Evolutionary conservation across 2,113 vertebrate species (phyloP), one percentile per base, ranked within the genome.

Genomic region (Aptenodytes patagonicus): DNA sequence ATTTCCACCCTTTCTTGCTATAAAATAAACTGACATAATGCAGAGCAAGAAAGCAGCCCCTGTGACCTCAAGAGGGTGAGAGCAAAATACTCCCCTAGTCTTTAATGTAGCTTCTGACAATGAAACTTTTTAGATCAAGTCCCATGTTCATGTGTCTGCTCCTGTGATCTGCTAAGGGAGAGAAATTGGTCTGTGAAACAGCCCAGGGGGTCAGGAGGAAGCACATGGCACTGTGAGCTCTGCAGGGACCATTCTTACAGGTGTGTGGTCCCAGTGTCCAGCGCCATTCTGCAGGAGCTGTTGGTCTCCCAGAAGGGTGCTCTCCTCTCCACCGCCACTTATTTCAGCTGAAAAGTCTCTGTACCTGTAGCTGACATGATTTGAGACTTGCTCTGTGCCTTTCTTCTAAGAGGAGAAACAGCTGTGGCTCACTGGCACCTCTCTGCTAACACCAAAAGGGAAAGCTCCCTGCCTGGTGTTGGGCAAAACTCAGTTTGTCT

Each of bases 21-120:
- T 94, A 91, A 95, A 95, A 80, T 94, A 55, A 71, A 58, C 61
- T 96, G 95, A 96, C 86, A 93, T 90, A 94, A 90, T 28, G 46
- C 94, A 96, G 94, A 86, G 62, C 46, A 38, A 77, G 93, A 73
- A 93, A 83, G 44, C 76, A 89, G 72, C 16, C 72, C 58, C 69
- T 29, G 16, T 24, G 46, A 87, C n/a, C 88, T 89, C 36, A 17
- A 4, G 38, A n/a, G 58, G 16, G 49, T 76, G 62, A 89, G 16
- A 93, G 58, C 18, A 83, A 85, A 87, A 70, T 46, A 77, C 66
- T 94, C 70, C 57, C 58, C 32, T 90, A 58, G 58, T 51, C 29
- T 79, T 32, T 7, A 84, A 20, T 2, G 40, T 17, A 54, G 52
- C 49, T 94, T 82, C 54, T 93, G 83, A 79, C 57, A 64, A n/a